These are phyloP conservation scores for Pararge aegeria DNA, from an alignment of 1,140 invertebrate species.

Conservation along the genomic window DNA sequence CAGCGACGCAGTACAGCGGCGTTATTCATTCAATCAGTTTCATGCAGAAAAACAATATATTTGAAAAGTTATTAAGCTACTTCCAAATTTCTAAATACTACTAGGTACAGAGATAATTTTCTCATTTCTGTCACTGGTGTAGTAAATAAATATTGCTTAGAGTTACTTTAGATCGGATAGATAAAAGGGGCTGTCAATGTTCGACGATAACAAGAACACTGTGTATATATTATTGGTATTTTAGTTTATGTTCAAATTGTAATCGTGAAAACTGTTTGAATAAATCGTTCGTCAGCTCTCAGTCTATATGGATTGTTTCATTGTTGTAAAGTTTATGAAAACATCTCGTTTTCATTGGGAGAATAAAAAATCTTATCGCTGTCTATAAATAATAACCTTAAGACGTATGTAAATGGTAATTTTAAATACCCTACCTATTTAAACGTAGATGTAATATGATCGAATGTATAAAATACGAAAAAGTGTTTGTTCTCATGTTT, in stretches of 20 bases:
- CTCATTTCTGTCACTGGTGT: too few species aligned
- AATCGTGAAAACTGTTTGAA: not conserved
- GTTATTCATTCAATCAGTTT: too few species aligned
- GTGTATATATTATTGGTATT: too few species aligned
- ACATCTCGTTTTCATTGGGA: slow-evolving; percentile 57
- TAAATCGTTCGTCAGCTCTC: slow-evolving; percentile 27
- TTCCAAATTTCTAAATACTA: too few species aligned
- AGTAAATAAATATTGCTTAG: too few species aligned
- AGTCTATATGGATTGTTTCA: slow-evolving; percentile 60
- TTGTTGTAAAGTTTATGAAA: slow-evolving; percentile 74
- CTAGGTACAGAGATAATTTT: too few species aligned
- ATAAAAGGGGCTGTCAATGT: too few species aligned
- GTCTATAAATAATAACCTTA: slow-evolving; percentile 42
- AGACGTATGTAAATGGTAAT: slow-evolving; percentile 27
- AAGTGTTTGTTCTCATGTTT: not conserved
- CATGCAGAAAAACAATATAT: too few species aligned
- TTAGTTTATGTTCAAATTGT: not conserved
- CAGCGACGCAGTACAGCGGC: too few species aligned
- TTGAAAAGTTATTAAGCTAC: too few species aligned
- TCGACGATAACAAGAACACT: too few species aligned
- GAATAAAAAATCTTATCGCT: slow-evolving; percentile 55
- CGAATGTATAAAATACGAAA: slow-evolving; percentile 12
- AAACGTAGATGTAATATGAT: slow-evolving; percentile 24
- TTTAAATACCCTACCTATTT: slow-evolving; percentile 23
- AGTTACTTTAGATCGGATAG: too few species aligned